Percentiles rank a stretch among this genome's conserved stretches.
Conservation (phyloP, 2,113 vertebrate species). For the Bettongia penicillata region DNA sequence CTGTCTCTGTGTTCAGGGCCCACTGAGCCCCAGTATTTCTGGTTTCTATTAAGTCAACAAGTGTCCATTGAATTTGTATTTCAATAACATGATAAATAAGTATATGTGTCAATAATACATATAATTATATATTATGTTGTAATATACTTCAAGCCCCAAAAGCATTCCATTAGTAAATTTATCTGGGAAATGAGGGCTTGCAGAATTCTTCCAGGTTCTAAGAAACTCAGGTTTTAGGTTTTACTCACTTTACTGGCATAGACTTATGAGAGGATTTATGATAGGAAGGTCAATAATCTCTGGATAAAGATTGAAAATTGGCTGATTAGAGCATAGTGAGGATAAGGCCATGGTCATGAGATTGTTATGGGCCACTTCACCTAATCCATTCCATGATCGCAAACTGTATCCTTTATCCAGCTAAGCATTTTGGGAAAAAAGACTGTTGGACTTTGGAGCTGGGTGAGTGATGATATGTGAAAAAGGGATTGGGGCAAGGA, state of each 20-base stretch:
- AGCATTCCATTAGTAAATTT: background rate
- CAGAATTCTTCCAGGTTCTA: background rate
- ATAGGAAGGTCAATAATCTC: background rate
- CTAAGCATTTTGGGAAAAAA: background rate
- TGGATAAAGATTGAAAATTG: background rate
- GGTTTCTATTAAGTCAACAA: background rate
- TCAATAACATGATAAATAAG: background rate
- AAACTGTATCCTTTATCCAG: background rate
- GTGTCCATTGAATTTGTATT: background rate
- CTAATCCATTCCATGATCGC: background rate
- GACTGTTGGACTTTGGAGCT: background rate
- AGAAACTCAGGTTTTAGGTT: background rate
- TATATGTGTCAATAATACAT: background rate
- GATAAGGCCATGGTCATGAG: background rate
- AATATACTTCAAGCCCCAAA: background rate
- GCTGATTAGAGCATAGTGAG: background rate
- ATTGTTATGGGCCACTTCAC: background rate
- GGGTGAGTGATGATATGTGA: background rate
- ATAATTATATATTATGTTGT: background rate
- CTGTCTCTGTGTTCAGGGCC: background rate
- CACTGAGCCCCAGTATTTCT: background rate
- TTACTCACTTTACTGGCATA: background rate
- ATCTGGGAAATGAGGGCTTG: background rate
- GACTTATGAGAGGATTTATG: background rate
- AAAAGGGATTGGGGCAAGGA: background rate